Base-by-base conservation (phyloP, 1,140 invertebrate genomes). In the Mesaphorura yosii region DNA sequence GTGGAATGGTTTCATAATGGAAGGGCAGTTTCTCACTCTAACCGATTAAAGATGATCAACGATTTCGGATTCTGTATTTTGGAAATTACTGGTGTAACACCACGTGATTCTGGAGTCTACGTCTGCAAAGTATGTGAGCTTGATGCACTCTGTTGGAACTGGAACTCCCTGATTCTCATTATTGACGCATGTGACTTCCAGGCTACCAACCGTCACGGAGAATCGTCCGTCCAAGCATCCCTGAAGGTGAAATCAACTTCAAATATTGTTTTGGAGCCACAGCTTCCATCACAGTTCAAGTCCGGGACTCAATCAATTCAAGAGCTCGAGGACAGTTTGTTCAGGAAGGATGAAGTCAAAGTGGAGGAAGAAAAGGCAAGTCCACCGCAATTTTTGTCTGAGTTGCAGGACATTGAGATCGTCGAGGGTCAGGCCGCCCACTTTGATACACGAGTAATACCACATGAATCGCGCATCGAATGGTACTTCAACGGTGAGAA, bases 1-100 rank as follows among this genome's bases (percentile, higher is more conserved):
- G 88, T 96, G 15, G 91, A 95, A 71, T 96, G 91, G 91, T 95
- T 83, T 78, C 89, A 94, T 62, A 93, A 96, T 69, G 91, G 90
- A 28, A 89, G 92, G 72, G 78, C 88, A 10, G 72, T 94, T 40
- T 79, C 83, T 63, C 80, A 85, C 31, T 34, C 31, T 88, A 88
- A 42, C 7, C 78, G 88, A 68, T 81, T 91, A 49, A 90, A 90
- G 67, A 90, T 86, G 0, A 90, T 91, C 52, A 88, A 88, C 62
- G 88, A 94, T 66, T 93, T 93, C 71, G 89, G 89, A 26, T 92
- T 89, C 65, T 88, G 93, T 2, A 92, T 92, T 63, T 71, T 94
- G 40, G 88, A 93, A 76, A 81, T 93, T 34, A 81, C 83, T 40
- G 86, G 85, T 42, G 85, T 89, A 49, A 89, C 89, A 65, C 81